Conservation (phyloP, 2,797 vertebrate species). For the Gymnocypris eckloni region DNA sequence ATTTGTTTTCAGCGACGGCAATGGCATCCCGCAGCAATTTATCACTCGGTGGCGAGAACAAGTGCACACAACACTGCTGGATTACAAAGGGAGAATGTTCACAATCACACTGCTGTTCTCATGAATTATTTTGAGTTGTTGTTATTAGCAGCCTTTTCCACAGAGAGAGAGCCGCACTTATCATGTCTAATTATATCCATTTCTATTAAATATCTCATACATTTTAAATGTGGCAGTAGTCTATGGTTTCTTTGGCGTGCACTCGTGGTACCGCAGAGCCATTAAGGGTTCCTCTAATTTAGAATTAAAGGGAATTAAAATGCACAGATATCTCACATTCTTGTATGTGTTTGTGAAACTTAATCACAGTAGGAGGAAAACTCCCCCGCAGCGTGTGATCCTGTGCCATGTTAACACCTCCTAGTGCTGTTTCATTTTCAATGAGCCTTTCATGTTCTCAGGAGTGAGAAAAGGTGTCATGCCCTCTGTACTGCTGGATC, state of each 20-base stretch:
- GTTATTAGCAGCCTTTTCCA: slow-evolving; percentile 25
- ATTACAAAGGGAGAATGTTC: slow-evolving; percentile 27
- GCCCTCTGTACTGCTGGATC: slow-evolving; percentile 52
- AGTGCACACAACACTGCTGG: slow-evolving; percentile 1
- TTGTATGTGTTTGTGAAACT: slow-evolving; percentile 44
- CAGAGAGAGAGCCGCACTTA: not conserved
- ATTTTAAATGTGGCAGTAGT: slow-evolving; percentile 14
- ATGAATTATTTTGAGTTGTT: slow-evolving; percentile 28
- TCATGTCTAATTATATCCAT: slow-evolving; percentile 31
- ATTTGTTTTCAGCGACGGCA: slow-evolving; percentile 44
- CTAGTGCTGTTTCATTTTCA: slow-evolving; percentile 54
- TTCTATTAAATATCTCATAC: slow-evolving; percentile 21
- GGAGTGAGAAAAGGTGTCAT: slow-evolving; percentile 42
- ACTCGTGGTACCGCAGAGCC: not conserved
- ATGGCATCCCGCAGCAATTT: not conserved
- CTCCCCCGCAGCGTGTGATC: slow-evolving; percentile 40
- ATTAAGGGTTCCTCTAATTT: slow-evolving; percentile 28
- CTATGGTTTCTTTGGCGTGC: not conserved
- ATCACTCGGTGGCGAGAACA: slow-evolving; percentile 10
- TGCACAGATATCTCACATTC: slow-evolving; percentile 31
- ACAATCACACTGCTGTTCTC: slow-evolving; percentile 21
- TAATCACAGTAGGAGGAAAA: slow-evolving; percentile 49
- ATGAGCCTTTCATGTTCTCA: slow-evolving; percentile 51
- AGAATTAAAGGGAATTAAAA: slow-evolving; percentile 46
- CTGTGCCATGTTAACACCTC: slow-evolving; percentile 49